Evolutionary conservation across 2,888 invertebrate species (phyloP).

Genomic region (Oligia strigilis): DNA sequence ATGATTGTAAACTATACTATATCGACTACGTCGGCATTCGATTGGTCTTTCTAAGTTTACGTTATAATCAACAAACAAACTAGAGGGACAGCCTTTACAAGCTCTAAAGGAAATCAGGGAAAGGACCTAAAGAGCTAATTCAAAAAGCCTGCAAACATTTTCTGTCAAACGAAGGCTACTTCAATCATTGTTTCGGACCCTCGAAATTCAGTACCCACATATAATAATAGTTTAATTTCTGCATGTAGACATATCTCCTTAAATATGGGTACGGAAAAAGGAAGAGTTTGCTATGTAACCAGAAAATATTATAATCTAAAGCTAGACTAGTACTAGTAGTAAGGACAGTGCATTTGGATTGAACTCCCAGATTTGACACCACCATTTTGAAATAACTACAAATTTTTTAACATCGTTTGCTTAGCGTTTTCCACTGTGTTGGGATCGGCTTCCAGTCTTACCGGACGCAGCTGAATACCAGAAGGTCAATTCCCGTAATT

Average conservation of each 20-base stretch:
- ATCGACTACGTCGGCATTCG: background rate
- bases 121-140: background rate
- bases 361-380: background rate
- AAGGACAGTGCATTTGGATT: no score
- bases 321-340: no score
- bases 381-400: background rate
- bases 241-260: no score
- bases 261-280: no score
- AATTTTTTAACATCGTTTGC: no score
- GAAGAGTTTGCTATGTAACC: no score
- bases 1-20: constrained; percentile 28
- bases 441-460: background rate
- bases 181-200: background rate
- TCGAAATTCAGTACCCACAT: background rate
- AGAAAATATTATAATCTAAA: no score
- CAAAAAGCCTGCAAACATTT: background rate
- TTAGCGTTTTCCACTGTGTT: background rate
- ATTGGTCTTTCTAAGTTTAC: background rate
- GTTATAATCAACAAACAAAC: background rate
- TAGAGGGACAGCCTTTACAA: background rate
- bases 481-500: no score
- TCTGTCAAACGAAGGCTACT: background rate
- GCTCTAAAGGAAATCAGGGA: no score
- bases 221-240: background rate
- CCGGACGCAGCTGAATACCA: background rate